A percentile compares a stretch with the other conserved stretches of the same genome.
These are phyloP conservation scores for Lymantria monacha DNA, from an alignment of 2,888 invertebrate genomes.

Conservation along the genomic window DNA sequence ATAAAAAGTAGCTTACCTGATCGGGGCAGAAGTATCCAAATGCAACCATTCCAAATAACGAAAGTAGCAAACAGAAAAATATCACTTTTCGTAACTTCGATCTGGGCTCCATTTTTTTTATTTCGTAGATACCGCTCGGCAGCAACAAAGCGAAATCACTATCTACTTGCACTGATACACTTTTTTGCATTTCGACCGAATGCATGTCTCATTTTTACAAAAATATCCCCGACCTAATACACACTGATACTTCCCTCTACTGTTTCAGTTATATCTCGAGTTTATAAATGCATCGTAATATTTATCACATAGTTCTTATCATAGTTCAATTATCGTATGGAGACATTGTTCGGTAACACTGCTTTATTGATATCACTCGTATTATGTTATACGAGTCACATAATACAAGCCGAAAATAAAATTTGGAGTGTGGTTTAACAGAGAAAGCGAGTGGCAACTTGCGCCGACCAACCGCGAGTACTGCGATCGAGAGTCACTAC, in stretches of 20 bases:
- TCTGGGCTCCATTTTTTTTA: constrained; percentile 93
- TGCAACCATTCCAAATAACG: constrained; percentile 92
- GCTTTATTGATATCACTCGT: constrained; percentile 50
- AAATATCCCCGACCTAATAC: constrained; percentile 57
- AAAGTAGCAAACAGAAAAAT: constrained; percentile 90
- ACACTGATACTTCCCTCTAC: constrained; percentile 31
- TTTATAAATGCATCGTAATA: constrained; percentile 38
- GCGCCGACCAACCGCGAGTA: constrained; percentile 24
- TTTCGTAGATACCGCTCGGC: constrained; percentile 90
- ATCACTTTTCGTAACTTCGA: constrained; percentile 90
- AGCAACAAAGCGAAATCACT: constrained; percentile 91
- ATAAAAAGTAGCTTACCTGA: constrained; percentile 81
- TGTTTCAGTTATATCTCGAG: constrained; percentile 13
- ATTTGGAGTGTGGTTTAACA: constrained; percentile 31
- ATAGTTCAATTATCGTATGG: constrained; percentile 45
- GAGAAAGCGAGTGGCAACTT: constrained; percentile 13
- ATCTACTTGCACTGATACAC: constrained; percentile 92
- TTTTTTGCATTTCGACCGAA: constrained; percentile 85
- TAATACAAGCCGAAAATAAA: constrained; percentile 48
- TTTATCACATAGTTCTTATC: constrained; percentile 44
- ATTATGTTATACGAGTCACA: constrained; percentile 47
- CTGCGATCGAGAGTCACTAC: constrained; percentile 31
- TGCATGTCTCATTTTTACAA: constrained; percentile 81
- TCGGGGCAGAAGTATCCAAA: constrained; percentile 95
- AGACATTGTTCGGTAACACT: constrained; percentile 54